Evolutionary conservation across 2,888 invertebrate species (phyloP).

Genomic region (Ommatoiulus sabulosus): DNA sequence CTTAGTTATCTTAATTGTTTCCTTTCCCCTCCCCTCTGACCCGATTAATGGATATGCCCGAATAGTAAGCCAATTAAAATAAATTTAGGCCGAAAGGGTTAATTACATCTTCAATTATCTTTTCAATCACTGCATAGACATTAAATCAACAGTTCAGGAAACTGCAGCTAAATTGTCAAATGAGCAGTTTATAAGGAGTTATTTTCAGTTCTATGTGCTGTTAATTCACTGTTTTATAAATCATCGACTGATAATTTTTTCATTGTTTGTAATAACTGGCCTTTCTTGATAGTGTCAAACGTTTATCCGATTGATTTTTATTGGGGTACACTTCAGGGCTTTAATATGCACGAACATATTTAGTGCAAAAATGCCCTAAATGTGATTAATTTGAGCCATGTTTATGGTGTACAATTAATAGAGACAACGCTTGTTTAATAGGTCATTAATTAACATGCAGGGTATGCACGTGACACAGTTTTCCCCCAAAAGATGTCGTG

Average conservation of each 20-base stretch:
- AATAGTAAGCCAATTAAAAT: constrained; percentile 1
- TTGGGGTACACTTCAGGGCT: not conserved
- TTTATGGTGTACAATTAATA: not conserved
- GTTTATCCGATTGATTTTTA: not conserved
- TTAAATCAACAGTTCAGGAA: constrained; percentile 24
- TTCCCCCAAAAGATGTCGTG: not conserved
- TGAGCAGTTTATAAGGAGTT: not conserved
- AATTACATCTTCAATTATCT: constrained; percentile 36
- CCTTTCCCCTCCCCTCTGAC: constrained; percentile 21
- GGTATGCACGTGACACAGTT: not conserved
- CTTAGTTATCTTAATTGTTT: not conserved
- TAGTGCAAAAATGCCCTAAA: not conserved
- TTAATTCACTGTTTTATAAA: not conserved
- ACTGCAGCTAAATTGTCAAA: not conserved
- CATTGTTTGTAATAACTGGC: not conserved
- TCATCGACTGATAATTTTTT: not conserved
- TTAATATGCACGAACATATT: not conserved
- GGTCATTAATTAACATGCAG: not conserved
- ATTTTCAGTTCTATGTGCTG: not conserved
- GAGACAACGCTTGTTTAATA: not conserved
- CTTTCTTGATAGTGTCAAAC: constrained; percentile 4
- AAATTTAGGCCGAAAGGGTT: constrained; percentile 40
- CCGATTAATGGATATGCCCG: not conserved
- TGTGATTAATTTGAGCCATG: not conserved
- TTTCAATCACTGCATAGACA: not conserved